phyloP scores from a whole-genome alignment of 2,888 invertebrate genomes.

The Globia sparganii region DNA sequence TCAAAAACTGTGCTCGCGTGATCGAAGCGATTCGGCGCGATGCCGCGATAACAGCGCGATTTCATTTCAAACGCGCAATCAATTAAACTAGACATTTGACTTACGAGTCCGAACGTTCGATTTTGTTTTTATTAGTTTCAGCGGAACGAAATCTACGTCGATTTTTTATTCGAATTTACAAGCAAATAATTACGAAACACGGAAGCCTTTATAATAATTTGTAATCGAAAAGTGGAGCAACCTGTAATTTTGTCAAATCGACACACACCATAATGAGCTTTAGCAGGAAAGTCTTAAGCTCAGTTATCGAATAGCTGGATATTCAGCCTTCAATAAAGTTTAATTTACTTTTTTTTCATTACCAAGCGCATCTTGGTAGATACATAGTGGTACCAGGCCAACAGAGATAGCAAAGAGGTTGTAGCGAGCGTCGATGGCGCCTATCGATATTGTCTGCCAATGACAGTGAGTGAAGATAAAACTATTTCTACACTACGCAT shows the following conservation, averaged over 20 bases:
- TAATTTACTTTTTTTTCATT: conserved; percentile 83
- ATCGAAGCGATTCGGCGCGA: conserved; percentile 67
- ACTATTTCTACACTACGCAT: conserved; percentile 52
- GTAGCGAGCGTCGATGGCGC: conserved; percentile 66
- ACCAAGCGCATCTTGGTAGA: conserved; percentile 86
- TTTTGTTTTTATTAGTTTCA: conserved; percentile 63
- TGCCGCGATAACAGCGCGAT: conserved; percentile 68
- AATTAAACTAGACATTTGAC: conserved; percentile 70
- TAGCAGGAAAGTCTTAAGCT: conserved; percentile 45
- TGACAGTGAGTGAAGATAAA: conserved; percentile 67
- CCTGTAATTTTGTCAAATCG: conserved; percentile 69
- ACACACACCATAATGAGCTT: conserved; percentile 54
- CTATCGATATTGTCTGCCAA: conserved; percentile 72
- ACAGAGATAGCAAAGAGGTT: conserved; percentile 79
- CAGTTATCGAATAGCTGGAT: conserved; percentile 45
- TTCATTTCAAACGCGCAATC: conserved; percentile 70
- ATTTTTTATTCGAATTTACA: conserved; percentile 47
- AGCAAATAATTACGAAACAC: conserved; percentile 58
- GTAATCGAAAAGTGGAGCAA: conserved; percentile 69
- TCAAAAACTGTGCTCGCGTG: conserved; percentile 72
- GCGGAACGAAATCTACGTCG: conserved; percentile 37
- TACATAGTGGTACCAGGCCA: conserved; percentile 88
- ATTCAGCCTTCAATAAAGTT: conserved; percentile 71
- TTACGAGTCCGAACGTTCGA: conserved; percentile 59
- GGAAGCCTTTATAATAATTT: conserved; percentile 52